phyloP scores from a whole-genome alignment of 2,797 vertebrate genomes.

The Alauda arvensis region DNA sequence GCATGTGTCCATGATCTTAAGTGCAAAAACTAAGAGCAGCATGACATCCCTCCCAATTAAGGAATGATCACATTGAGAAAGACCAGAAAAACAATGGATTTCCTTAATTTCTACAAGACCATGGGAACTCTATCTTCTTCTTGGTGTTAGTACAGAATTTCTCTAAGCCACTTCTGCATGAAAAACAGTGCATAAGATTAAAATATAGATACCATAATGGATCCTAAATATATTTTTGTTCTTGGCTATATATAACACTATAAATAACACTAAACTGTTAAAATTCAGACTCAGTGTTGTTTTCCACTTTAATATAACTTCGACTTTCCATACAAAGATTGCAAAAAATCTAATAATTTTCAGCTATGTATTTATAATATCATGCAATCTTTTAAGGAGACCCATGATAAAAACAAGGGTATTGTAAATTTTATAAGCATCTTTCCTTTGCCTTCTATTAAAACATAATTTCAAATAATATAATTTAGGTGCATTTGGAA shows the following conservation, averaged over 20 bases:
- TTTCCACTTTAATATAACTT: background rate
- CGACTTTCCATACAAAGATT: background rate
- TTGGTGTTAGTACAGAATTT: background rate
- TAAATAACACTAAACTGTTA: background rate
- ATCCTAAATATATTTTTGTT: background rate
- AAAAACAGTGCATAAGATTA: background rate
- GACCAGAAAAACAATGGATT: background rate
- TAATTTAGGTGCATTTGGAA: background rate
- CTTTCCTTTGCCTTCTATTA: background rate
- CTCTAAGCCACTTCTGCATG: background rate
- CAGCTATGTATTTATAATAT: background rate
- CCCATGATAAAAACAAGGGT: background rate
- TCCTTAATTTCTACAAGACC: background rate
- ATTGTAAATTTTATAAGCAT: background rate
- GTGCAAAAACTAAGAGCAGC: background rate
- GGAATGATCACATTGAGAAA: background rate
- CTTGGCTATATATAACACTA: background rate
- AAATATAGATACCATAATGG: background rate
- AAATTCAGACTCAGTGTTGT: background rate
- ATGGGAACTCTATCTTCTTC: background rate
- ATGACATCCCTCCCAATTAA: background rate
- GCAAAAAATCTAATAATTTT: background rate
- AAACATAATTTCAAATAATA: background rate
- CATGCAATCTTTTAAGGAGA: background rate
- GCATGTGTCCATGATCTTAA: background rate